Percentiles rank a stretch among this genome's conserved stretches.
Evolutionary conservation across 1,140 invertebrate genomes (phyloP).

Genomic region (Onthophagus taurus): DNA sequence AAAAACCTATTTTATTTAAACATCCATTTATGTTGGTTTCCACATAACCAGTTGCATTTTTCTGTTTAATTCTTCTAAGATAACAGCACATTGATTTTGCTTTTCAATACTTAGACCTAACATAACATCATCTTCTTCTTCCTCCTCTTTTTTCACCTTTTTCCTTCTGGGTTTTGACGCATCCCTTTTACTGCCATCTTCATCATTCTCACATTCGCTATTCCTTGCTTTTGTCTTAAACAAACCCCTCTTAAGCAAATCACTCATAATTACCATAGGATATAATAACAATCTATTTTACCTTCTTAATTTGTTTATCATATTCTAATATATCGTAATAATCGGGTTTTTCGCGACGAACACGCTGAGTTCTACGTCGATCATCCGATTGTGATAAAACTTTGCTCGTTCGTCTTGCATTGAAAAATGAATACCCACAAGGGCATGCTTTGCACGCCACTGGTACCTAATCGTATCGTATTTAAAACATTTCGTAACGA

Average conservation of each 20-base stretch:
- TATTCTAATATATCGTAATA: slow-evolving; percentile 75
- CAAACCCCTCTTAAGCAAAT: slow-evolving; percentile 14
- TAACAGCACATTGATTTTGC: slow-evolving; percentile 48
- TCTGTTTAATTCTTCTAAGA: slow-evolving; percentile 62
- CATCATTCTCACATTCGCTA: slow-evolving; percentile 40
- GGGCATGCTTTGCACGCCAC: slow-evolving; percentile 72
- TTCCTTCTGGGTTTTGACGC: slow-evolving; percentile 42
- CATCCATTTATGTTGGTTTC: slow-evolving; percentile 48
- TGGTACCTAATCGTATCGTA: slow-evolving; percentile 49
- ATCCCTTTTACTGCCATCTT: slow-evolving; percentile 41
- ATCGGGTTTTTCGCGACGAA: slow-evolving; percentile 68
- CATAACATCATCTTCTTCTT: slow-evolving; percentile 46
- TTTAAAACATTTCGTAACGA: slow-evolving; percentile 3
- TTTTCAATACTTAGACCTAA: slow-evolving; percentile 44
- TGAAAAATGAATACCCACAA: slow-evolving; percentile 69
- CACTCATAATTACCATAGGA: neutral
- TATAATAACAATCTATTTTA: slow-evolving; percentile 17
- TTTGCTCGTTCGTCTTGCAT: slow-evolving; percentile 50
- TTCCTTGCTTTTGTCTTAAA: slow-evolving; percentile 38
- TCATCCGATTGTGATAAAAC: slow-evolving; percentile 35
- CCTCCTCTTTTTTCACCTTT: slow-evolving; percentile 48
- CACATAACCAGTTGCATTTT: slow-evolving; percentile 59
- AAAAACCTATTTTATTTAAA: too few species aligned
- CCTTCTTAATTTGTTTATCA: slow-evolving; percentile 57
- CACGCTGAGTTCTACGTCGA: slow-evolving; percentile 58